A percentile compares a stretch with the other conserved stretches of the same genome.
Evolutionary conservation across 2,797 vertebrate genomes (phyloP).

Genomic region (Galagoides demidoff): DNA sequence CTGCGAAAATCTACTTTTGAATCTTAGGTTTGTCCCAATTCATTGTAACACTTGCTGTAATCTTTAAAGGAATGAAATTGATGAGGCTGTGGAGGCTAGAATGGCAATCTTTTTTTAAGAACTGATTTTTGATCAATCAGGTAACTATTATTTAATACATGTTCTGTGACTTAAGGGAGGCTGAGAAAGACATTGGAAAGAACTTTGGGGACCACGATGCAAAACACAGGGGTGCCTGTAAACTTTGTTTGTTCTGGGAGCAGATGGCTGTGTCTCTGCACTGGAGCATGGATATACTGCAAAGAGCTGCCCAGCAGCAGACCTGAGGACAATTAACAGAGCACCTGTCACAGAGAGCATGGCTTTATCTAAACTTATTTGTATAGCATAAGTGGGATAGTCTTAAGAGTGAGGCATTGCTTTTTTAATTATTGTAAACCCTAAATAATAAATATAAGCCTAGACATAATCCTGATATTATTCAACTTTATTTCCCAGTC

Average conservation of each 20-base stretch:
- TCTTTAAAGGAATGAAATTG: background rate
- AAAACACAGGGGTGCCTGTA: background rate
- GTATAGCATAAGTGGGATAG: background rate
- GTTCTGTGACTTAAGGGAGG: background rate
- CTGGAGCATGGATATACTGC: background rate
- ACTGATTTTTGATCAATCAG: background rate
- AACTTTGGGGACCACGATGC: background rate
- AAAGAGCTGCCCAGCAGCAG: background rate
- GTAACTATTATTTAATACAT: background rate
- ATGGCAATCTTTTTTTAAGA: background rate
- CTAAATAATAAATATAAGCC: background rate
- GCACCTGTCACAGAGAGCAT: background rate
- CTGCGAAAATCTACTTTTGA: background rate
- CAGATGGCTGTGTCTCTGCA: background rate
- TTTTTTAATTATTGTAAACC: slow-evolving; percentile 30
- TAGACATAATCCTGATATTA: background rate
- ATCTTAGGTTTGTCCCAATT: background rate
- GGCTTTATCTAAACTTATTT: background rate
- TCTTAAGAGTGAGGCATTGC: background rate
- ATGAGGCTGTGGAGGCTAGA: background rate
- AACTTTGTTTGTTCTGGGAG: background rate
- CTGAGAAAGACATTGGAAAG: background rate
- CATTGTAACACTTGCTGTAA: background rate
- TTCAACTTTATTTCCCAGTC: background rate
- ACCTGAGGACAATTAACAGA: background rate